Percentiles rank a stretch among this genome's conserved stretches.
Evolutionary conservation across 2,797 vertebrate genomes (phyloP).

Genomic region (Anisognathus igniventris): DNA sequence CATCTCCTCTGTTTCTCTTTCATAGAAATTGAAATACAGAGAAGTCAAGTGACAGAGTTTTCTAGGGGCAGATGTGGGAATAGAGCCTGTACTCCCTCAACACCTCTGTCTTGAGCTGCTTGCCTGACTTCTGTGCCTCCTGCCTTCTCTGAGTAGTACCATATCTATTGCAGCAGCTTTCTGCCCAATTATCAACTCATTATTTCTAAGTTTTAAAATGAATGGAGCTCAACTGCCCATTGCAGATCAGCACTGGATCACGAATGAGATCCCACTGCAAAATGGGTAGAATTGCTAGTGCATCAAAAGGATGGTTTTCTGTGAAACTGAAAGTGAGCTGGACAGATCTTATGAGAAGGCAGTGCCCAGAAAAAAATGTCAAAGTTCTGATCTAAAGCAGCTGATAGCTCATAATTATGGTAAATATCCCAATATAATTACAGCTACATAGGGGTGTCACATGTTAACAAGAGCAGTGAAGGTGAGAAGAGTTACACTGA

Average conservation of each 20-base stretch:
- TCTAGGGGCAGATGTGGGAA: neutral
- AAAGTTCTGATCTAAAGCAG: neutral
- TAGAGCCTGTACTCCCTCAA: neutral
- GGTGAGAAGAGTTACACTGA: neutral
- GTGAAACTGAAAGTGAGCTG: neutral
- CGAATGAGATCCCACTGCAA: neutral
- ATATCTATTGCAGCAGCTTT: neutral
- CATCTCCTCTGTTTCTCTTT: neutral
- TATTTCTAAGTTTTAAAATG: neutral
- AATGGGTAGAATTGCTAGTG: accelerated
- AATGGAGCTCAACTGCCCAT: neutral
- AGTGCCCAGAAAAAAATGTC: neutral
- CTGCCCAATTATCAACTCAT: neutral
- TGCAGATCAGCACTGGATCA: neutral
- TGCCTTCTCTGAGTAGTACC: neutral
- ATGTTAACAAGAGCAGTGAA: neutral
- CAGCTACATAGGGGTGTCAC: neutral
- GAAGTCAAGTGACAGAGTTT: neutral
- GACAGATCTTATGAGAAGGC: neutral
- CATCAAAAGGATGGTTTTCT: neutral
- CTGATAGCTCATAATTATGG: neutral
- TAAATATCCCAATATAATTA: neutral
- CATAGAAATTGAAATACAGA: neutral
- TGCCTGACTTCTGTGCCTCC: neutral
- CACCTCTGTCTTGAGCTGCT: neutral